phyloP scores from a whole-genome alignment of 2,888 invertebrate genomes.

The Zonitis immaculata region DNA sequence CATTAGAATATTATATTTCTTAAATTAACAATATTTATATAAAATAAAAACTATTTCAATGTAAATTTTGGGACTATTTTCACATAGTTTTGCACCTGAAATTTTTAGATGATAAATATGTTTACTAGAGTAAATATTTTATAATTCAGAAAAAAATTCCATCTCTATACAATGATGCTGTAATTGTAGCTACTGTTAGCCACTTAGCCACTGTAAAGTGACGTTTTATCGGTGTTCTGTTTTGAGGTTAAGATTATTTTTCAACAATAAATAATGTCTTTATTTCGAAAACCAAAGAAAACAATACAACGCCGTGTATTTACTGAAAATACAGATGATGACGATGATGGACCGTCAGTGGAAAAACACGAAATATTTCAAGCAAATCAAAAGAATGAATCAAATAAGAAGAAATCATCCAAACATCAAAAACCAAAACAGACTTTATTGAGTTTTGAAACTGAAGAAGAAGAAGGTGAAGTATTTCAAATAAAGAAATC shows the following conservation, averaged over 20 bases:
- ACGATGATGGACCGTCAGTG: constrained; percentile 55
- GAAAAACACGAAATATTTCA: constrained; percentile 44
- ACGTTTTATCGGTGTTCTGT: no score
- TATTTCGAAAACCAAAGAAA: constrained; percentile 85
- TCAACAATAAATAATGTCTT: constrained; percentile 57
- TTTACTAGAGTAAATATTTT: no score
- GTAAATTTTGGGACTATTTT: no score
- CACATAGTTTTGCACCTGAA: no score
- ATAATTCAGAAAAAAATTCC: no score
- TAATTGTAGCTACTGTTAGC: no score
- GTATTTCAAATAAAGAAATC: constrained; percentile 95
- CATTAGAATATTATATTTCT: no score
- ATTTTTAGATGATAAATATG: no score
- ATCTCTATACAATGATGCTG: no score
- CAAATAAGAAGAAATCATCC: constrained; percentile 37
- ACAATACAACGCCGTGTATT: constrained; percentile 74
- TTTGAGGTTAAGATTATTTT: background rate
- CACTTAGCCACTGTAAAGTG: no score
- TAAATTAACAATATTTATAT: no score
- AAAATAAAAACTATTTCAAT: no score
- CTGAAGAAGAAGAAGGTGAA: constrained; percentile 69
- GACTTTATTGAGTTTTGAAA: constrained; percentile 73
- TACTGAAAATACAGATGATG: constrained; percentile 63
- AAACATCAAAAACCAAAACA: constrained; percentile 52
- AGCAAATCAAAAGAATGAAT: constrained; percentile 34